These are phyloP conservation scores for Crypturellus undulatus DNA, from an alignment of 2,113 vertebrate genomes.

Conservation along the genomic window DNA sequence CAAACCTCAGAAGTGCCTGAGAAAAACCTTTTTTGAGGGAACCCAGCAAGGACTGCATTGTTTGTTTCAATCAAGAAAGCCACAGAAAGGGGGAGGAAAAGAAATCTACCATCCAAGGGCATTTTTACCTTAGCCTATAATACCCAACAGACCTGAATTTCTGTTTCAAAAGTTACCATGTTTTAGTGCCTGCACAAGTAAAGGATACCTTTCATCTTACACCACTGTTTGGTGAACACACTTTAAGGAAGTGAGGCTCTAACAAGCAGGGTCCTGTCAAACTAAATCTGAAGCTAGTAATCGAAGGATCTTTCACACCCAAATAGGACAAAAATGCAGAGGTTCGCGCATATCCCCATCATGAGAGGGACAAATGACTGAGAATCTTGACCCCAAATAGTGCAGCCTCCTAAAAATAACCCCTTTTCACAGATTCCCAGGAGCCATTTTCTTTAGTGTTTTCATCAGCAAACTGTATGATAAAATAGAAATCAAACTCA, in stretches of 20 bases:
- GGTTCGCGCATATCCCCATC: fast-evolving
- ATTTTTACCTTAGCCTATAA: not conserved
- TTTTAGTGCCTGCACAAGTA: not conserved
- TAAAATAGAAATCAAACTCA: not conserved
- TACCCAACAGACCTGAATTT: not conserved
- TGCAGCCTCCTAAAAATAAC: not conserved
- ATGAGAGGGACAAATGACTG: not conserved
- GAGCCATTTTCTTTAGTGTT: not conserved
- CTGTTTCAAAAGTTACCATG: not conserved
- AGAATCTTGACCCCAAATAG: not conserved
- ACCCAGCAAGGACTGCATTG: not conserved
- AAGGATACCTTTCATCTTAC: not conserved
- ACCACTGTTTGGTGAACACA: not conserved
- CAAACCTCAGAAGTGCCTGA: not conserved
- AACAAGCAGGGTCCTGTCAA: not conserved
- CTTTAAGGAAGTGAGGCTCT: not conserved
- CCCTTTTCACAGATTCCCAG: not conserved
- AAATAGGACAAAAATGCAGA: not conserved
- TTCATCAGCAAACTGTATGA: not conserved
- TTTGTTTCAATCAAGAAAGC: not conserved
- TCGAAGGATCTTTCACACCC: not conserved
- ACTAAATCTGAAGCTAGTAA: not conserved
- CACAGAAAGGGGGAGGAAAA: not conserved
- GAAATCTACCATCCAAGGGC: not conserved
- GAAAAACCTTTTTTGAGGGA: not conserved